phyloP scores from a whole-genome alignment of 2,888 invertebrate genomes.

The Dynastes tityus region DNA sequence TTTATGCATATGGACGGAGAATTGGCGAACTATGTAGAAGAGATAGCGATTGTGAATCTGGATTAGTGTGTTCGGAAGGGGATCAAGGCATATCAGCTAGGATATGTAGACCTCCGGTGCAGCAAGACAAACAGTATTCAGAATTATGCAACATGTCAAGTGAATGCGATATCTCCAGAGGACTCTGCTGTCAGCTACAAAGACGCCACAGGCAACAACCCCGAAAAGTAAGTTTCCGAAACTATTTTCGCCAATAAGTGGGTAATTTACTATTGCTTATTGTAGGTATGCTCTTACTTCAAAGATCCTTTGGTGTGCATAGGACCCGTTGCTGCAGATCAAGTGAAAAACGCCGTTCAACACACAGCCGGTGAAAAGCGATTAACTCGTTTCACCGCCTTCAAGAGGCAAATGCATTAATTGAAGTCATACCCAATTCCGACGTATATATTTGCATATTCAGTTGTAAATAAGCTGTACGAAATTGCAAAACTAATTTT shows the following conservation, averaged over 20 bases:
- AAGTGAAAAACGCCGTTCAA: slow-evolving; percentile 80
- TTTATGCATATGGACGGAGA: slow-evolving; percentile 82
- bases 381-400: slow-evolving; percentile 74
- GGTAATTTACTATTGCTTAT: slow-evolving; percentile 23
- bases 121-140: slow-evolving; percentile 87
- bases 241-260: neutral
- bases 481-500: slow-evolving; percentile 35
- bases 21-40: slow-evolving; percentile 87
- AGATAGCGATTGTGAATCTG: slow-evolving; percentile 89
- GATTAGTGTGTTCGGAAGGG: slow-evolving; percentile 84
- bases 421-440: slow-evolving; percentile 44
- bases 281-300: slow-evolving; percentile 91
- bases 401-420: slow-evolving; percentile 71
- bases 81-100: slow-evolving; percentile 77
- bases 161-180: slow-evolving; percentile 89
- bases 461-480: slow-evolving; percentile 48
- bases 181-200: slow-evolving; percentile 90
- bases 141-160: slow-evolving; percentile 87
- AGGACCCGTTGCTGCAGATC: slow-evolving; percentile 87
- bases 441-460: slow-evolving; percentile 42
- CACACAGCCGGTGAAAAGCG: slow-evolving; percentile 89
- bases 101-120: slow-evolving; percentile 85
- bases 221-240: slow-evolving; percentile 78
- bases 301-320: slow-evolving; percentile 91
- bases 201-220: slow-evolving; percentile 89